phyloP scores from a whole-genome alignment of 2,888 invertebrate genomes.

The Phalera bucephala region DNA sequence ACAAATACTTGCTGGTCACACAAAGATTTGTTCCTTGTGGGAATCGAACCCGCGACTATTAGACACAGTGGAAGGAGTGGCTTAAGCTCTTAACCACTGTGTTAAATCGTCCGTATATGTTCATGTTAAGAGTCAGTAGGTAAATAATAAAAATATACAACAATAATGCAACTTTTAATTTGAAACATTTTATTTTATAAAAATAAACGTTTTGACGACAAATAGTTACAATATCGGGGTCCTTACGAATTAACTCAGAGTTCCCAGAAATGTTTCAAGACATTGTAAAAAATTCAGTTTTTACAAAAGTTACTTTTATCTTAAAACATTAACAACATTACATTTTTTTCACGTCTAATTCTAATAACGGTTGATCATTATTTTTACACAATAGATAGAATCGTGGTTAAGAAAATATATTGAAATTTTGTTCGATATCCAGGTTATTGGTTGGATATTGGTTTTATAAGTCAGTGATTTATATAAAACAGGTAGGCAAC shows the following conservation, averaged over 20 bases:
- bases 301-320: constrained; percentile 87
- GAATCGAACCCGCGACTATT: too few species aligned
- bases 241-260: constrained; percentile 76
- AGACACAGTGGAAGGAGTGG: too few species aligned
- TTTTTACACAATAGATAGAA: constrained; percentile 48
- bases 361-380: constrained; percentile 81
- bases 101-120: too few species aligned
- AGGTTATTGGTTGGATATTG: constrained; percentile 18
- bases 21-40: too few species aligned
- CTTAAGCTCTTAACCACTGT: too few species aligned
- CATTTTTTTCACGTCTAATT: constrained; percentile 80
- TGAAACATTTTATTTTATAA: constrained; percentile 83
- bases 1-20: too few species aligned
- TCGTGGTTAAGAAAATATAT: constrained; percentile 73
- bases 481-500: too few species aligned
- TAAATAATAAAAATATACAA: constrained; percentile 3
- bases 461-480: too few species aligned
- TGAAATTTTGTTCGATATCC: constrained; percentile 7
- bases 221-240: constrained; percentile 83
- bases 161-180: constrained; percentile 30
- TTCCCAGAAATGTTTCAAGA: constrained; percentile 86
- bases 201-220: constrained; percentile 84
- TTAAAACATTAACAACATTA: constrained; percentile 85
- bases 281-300: constrained; percentile 86
- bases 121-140: too few species aligned